Evolutionary conservation across 2,797 vertebrate species (phyloP), one percentile per base, ranked within the genome.

Genomic region (Lycodopsis pacificus): DNA sequence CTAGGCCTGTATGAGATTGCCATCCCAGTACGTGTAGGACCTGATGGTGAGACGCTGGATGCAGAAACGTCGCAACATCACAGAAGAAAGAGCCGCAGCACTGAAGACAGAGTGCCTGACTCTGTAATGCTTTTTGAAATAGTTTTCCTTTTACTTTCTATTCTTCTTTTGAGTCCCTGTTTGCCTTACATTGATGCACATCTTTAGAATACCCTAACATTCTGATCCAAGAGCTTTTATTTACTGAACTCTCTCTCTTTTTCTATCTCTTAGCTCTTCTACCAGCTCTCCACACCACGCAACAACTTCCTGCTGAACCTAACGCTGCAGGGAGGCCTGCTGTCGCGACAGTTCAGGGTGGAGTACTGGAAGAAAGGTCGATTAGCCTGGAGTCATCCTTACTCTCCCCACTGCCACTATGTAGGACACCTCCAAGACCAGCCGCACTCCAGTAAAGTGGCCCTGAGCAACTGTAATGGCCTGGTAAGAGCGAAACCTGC

Each of bases 381-480:
- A 8, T 82, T 99, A 89, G 97, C 97, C 87, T 98, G 97, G 97
- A 98, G 97, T 81, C 97, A 97, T 46, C 96, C 96, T 0, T 97
- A 97, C 92, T 95, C 95, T 0, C 94, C 96, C 38, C 95, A 96
- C 72, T 99, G 98, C 90, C 97, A 98, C 93, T 99, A 99, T 0
- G 94, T 96, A 0, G 98, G 98, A 49, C 98, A 99, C 93, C 93
- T 99, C 67, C 97, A 98, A 88, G 96, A 97, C 83, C 97, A 96
- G 75, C 95, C 96, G 1, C 91, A 96, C 87, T 97, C 93, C 85
- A 98, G 97, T 77, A 97, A 96, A 77, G 98, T 99, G 48, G 98
- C 98, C 82, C 96, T 99, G 91, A 99, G 98, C 95, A 99, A 98
- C 96, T 99, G 98, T 88, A 98, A 99, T 0, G 98, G 98, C 90